Base-by-base conservation (phyloP, 2,113 vertebrate genomes). In the Cnemophilus loriae region DNA sequence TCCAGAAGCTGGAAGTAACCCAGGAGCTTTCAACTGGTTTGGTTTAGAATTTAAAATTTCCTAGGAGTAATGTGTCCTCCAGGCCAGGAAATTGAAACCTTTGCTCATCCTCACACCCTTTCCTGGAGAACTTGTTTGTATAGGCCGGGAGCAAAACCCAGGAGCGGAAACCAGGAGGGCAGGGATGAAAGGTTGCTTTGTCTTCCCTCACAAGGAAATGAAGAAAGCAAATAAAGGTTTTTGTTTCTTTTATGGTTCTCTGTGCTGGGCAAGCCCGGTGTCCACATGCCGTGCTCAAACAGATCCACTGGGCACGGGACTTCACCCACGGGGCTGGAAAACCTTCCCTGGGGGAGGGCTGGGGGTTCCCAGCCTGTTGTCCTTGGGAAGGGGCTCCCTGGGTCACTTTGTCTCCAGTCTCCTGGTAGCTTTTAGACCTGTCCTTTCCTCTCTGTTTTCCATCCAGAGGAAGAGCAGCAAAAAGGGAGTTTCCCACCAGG, bases 151-250 rank as follows among this genome's bases (percentile, higher is more conserved):
- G 50, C 6, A 21, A 7, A 55, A 13, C 7, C 5, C 24, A 6
- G 33, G 57, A 44, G 7, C 0, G 3, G 55, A 37, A 84, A 13
- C 4, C 7, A 14, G 52, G 70, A 73, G 63, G 55, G 63, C 63
- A 35, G 44, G 61, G 55, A 56, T 91, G 61, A 95, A 91, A 81
- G 74, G 61, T 57, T 37, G 23, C 91, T 94, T 95, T 95, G 91
- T 87, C 50, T 24, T 79, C 9, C 37, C 46, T 46, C 53, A 91
- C 41, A 6, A 84, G 96, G 95, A 95, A 96, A 18, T 26, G 46
- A 30, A 39, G 57, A 79, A 39, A 80, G 78, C 78, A 96, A 94
- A 95, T 42, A 94, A 35, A 85, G 67, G 3, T 28, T 67, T 42
- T 26, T 0, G 0, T 50, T 71, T 68, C 5, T 67, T 82, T 76